These are phyloP conservation scores for Xenotilapia flavipinnis DNA, from an alignment of 2,113 vertebrate genomes.

Conservation along the genomic window DNA sequence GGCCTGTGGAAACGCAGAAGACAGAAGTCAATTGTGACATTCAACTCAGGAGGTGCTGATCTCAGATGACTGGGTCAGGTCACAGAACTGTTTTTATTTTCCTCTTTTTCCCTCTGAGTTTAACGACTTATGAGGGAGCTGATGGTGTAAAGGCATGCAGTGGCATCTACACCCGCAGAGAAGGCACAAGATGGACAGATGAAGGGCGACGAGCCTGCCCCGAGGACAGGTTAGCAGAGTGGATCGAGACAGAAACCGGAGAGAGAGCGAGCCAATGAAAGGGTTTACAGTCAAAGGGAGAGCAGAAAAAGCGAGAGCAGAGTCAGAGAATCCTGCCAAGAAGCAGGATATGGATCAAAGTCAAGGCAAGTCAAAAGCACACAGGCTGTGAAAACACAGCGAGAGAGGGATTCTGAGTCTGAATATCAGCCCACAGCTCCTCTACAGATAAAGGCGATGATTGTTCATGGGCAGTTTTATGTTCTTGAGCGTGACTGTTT, in stretches of 20 bases:
- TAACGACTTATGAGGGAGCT: slow-evolving; percentile 7
- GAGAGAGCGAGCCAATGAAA: neutral
- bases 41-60: neutral
- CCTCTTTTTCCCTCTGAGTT: slow-evolving; percentile 9
- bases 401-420: neutral
- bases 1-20: neutral
- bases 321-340: slow-evolving; percentile 13
- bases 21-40: neutral
- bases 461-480: neutral
- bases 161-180: neutral
- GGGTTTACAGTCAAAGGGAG: neutral
- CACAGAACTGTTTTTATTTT: slow-evolving; percentile 13
- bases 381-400: slow-evolving; percentile 9
- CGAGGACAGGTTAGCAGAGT: slow-evolving; percentile 25
- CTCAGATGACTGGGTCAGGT: slow-evolving; percentile 27
- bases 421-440: neutral
- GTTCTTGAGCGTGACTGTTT: neutral
- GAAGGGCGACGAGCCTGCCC: slow-evolving; percentile 30
- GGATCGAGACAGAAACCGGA: slow-evolving; percentile 11
- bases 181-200: slow-evolving; percentile 28
- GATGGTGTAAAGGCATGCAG: neutral
- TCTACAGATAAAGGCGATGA: neutral
- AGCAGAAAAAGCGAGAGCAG: neutral
- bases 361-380: slow-evolving; percentile 34
- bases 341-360: slow-evolving; percentile 40